phyloP scores from a whole-genome alignment of 2,888 invertebrate species.

The Acronicta alni region DNA sequence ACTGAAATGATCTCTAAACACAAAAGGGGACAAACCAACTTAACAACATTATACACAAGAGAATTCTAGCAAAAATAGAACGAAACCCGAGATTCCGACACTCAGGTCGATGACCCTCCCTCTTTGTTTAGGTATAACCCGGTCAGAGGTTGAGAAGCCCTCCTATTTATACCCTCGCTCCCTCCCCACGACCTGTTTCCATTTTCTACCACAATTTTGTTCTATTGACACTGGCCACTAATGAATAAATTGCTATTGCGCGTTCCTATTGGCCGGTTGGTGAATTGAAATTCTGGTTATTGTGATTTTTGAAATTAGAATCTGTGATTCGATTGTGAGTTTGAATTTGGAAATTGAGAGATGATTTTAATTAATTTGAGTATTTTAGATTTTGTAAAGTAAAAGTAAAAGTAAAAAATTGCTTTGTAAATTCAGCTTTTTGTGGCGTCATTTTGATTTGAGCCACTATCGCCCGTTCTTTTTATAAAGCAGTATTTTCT shows the following conservation, averaged over 20 bases:
- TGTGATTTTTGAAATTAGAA: slow-evolving; percentile 25
- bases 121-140: slow-evolving; percentile 63
- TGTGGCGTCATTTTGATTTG: too few relatives aligned
- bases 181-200: slow-evolving; percentile 51
- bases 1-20: not conserved
- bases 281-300: slow-evolving; percentile 28
- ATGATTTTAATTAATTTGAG: slow-evolving; percentile 12
- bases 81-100: slow-evolving; percentile 37
- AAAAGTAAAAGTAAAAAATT: too few relatives aligned
- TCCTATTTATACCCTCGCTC: slow-evolving; percentile 50
- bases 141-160: slow-evolving; percentile 61
- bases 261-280: slow-evolving; percentile 2
- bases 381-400: not conserved
- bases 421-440: too few relatives aligned
- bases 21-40: slow-evolving; percentile 21
- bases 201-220: slow-evolving; percentile 29
- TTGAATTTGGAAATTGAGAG: slow-evolving; percentile 25
- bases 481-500: too few relatives aligned
- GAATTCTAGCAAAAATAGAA: slow-evolving; percentile 46
- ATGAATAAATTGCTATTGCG: slow-evolving; percentile 37
- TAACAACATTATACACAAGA: slow-evolving; percentile 38
- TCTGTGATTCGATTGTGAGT: slow-evolving; percentile 16
- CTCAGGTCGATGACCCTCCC: slow-evolving; percentile 45
- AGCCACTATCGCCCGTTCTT: too few relatives aligned
- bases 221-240: slow-evolving; percentile 42